Base-by-base conservation (phyloP, 2,113 vertebrate genomes). In the Antechinus flavipes region DNA sequence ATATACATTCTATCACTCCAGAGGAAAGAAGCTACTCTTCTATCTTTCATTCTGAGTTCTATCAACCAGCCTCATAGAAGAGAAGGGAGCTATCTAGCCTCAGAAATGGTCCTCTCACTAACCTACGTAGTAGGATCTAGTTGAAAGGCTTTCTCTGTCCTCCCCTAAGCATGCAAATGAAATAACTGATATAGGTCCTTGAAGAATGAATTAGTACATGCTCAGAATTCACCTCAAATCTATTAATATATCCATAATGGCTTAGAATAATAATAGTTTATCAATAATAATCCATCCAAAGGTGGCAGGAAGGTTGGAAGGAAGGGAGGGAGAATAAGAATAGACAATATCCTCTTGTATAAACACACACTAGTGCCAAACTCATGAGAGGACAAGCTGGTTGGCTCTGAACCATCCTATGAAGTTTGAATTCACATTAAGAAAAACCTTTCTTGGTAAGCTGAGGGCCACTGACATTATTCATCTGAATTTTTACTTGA, bases 321-420 rank as follows among this genome's bases (percentile, higher is more conserved):
- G 49, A 50, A 1, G 47, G 58, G 0, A 5, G 23, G 89, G 35
- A 1, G 55, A 22, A 2, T 27, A 56, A 35, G 11, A 53, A 89
- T 53, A 30, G 94, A 25, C 25, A 54, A 93, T 90, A 35, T 26
- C 27, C 27, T 0, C 6, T 26, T 4, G 2, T 24, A 19, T 54
- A 0, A 12, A 12, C 3, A 30, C 11, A 24, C 11, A 25, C 24
- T 49, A 46, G 5, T 50, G 1, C 49, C 0, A 47, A 22, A 2
- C 14, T 2, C 50, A 90, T 2, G 8, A 90, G 53, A 10, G 26
- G 8, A 49, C 27, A 56, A 55, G 7, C 11, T 2, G 11, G 6
- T 19, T 93, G 53, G 16, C 7, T 49, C 25, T 27, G 26, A 46
- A 42, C 2, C 23, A 49, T 91, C 94, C 24, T 46, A 90, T 26